Evolutionary conservation across 2,888 invertebrate genomes (phyloP).

Genomic region (Archips xylosteana): DNA sequence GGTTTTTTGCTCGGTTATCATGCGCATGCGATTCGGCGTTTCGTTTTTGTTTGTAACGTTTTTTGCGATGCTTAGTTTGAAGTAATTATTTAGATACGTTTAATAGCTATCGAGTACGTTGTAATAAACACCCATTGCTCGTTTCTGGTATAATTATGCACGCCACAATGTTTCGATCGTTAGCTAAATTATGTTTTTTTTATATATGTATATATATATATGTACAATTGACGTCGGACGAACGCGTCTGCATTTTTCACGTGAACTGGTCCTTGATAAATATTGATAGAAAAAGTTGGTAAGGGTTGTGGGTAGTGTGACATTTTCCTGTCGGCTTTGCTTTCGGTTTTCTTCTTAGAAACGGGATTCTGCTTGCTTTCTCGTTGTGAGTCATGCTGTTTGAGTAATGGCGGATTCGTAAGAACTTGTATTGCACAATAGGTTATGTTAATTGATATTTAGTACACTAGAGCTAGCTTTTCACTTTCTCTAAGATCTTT

Average conservation of each 20-base stretch:
- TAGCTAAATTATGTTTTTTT: slow-evolving; percentile 35
- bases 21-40: slow-evolving; percentile 68
- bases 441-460: not conserved
- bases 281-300: slow-evolving; percentile 48
- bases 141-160: slow-evolving; percentile 72
- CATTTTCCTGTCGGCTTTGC: slow-evolving; percentile 53
- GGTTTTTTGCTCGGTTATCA: slow-evolving; percentile 55
- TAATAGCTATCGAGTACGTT: slow-evolving; percentile 52
- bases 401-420: slow-evolving; percentile 18
- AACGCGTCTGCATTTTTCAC: slow-evolving; percentile 49
- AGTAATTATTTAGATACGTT: slow-evolving; percentile 64
- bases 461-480: no score
- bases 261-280: slow-evolving; percentile 44
- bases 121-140: slow-evolving; percentile 64
- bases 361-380: slow-evolving; percentile 37
- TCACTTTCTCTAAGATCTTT: no score
- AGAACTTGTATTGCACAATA: not conserved
- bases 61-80: slow-evolving; percentile 66
- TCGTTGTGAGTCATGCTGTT: slow-evolving; percentile 20
- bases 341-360: slow-evolving; percentile 55
- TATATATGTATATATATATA: no score
- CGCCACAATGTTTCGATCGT: slow-evolving; percentile 56
- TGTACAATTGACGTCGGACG: slow-evolving; percentile 43
- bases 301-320: slow-evolving; percentile 50
- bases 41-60: slow-evolving; percentile 63